phyloP scores from a whole-genome alignment of 2,113 vertebrate species.

The Pangasianodon gigas region DNA sequence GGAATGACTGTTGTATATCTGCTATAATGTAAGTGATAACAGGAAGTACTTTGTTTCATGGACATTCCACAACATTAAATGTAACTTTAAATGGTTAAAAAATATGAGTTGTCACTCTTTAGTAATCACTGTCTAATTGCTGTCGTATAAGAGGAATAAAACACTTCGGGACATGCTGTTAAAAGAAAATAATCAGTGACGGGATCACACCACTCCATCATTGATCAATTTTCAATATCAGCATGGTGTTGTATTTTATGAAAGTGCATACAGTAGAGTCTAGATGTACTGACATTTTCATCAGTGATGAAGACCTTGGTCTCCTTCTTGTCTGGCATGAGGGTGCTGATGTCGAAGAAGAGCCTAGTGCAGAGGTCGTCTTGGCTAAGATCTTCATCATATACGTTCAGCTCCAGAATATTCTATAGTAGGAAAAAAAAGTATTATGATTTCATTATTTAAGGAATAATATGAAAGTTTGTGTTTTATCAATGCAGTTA shows the following conservation, averaged over 20 bases:
- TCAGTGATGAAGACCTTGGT: conserved; percentile 64
- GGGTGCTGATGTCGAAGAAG: conserved; percentile 68
- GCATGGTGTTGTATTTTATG: background rate
- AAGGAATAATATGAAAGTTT: background rate
- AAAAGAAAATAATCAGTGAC: background rate
- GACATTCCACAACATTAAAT: background rate
- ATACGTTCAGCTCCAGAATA: conserved; percentile 71
- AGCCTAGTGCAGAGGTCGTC: conserved; percentile 68
- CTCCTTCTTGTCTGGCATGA: conserved; percentile 60
- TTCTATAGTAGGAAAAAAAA: conserved; percentile 60
- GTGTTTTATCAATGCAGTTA: background rate
- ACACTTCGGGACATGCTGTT: too few relatives aligned
- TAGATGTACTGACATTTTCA: conserved; percentile 56
- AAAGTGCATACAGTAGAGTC: background rate
- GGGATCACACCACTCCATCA: background rate
- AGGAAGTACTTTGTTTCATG: background rate
- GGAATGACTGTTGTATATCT: background rate
- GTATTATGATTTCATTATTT: background rate
- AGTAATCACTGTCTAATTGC: background rate
- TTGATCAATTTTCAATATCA: background rate
- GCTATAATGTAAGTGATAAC: background rate
- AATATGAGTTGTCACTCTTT: background rate
- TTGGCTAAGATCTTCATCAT: conserved; percentile 69
- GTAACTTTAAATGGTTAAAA: background rate
- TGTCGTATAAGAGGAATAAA: background rate